These are phyloP conservation scores for Polietes domitor DNA, from an alignment of 2,888 invertebrate genomes.

Conservation along the genomic window DNA sequence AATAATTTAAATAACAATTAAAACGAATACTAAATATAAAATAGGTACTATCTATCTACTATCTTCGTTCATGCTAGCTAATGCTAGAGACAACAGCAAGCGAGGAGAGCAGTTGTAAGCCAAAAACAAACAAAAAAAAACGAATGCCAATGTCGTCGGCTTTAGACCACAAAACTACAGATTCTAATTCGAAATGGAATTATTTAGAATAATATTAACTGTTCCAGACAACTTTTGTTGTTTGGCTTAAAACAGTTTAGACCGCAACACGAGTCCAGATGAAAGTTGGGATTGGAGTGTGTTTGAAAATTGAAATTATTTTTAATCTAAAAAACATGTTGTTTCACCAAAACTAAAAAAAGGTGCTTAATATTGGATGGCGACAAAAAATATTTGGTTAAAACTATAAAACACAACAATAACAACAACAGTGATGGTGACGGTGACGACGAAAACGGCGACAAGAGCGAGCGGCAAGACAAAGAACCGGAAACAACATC, in stretches of 20 bases:
- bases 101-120: constrained; percentile 21
- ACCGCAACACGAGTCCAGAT: constrained; percentile 36
- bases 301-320: constrained; percentile 21
- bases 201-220: constrained; percentile 53
- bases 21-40: constrained; percentile 9
- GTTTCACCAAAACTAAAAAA: background rate
- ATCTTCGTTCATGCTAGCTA: too few relatives aligned
- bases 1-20: constrained; percentile 63
- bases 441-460: constrained; percentile 26
- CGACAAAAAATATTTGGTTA: background rate
- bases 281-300: constrained; percentile 47
- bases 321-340: background rate
- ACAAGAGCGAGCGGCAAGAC: constrained; percentile 64
- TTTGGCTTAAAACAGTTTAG: constrained; percentile 6
- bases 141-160: constrained; percentile 65
- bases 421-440: too few relatives aligned
- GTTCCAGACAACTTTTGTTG: constrained; percentile 18
- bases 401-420: constrained; percentile 37
- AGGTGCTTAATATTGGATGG: constrained; percentile 1
- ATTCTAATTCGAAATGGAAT: constrained; percentile 46
- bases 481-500: constrained; percentile 79
- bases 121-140: too few relatives aligned
- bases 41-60: too few relatives aligned
- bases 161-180: constrained; percentile 57
- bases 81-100: constrained; percentile 20